These are phyloP conservation scores for Cathartes aura DNA, from an alignment of 2,113 vertebrate species.

Conservation along the genomic window DNA sequence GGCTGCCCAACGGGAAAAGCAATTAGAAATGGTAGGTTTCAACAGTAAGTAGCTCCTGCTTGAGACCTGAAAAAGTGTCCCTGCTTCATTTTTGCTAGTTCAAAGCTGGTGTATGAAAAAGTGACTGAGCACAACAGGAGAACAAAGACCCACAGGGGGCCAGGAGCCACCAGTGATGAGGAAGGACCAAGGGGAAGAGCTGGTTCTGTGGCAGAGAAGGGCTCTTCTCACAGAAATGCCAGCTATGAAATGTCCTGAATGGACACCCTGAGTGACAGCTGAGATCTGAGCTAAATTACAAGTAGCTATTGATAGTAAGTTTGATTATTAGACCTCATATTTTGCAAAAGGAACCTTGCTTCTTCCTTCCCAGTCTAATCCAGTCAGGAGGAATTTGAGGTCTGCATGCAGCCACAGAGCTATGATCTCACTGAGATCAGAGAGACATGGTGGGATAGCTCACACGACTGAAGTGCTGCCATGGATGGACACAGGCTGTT, in stretches of 20 bases:
- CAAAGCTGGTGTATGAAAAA: background rate
- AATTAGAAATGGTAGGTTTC: background rate
- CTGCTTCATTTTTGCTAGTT: background rate
- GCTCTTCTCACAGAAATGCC: background rate
- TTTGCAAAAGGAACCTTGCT: background rate
- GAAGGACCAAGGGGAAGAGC: background rate
- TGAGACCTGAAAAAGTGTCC: background rate
- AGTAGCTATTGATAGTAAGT: fast-evolving
- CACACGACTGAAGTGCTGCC: background rate
- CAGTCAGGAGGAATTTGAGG: background rate
- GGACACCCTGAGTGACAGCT: fast-evolving
- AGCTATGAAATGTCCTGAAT: background rate
- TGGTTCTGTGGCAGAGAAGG: background rate
- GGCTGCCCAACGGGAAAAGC: background rate
- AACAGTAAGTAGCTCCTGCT: background rate
- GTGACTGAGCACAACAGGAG: background rate
- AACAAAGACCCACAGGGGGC: background rate
- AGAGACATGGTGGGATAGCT: background rate
- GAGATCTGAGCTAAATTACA: background rate
- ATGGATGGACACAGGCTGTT: background rate
- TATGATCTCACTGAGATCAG: too few species aligned
- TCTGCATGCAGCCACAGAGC: background rate
- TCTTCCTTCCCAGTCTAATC: background rate
- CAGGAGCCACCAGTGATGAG: background rate
- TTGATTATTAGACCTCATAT: background rate